Conservation (phyloP, 1,140 invertebrate genomes). For the Drosophila pectinifera region DNA sequence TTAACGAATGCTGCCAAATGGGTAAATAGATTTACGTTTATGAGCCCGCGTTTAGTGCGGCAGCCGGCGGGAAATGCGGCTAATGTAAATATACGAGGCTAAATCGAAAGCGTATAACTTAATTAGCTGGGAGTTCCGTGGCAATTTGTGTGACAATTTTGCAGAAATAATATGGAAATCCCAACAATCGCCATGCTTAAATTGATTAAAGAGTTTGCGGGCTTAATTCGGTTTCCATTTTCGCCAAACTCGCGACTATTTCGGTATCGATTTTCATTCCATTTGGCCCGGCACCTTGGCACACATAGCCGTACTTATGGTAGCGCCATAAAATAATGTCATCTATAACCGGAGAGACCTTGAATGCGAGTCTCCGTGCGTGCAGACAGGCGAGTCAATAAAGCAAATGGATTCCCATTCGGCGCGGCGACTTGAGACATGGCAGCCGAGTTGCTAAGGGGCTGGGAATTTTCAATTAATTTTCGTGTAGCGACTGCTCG, state of each 20-base stretch:
- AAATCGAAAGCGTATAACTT: constrained; percentile 22
- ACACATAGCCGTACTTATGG: constrained; percentile 51
- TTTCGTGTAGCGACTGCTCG: constrained; percentile 45
- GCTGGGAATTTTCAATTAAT: constrained; percentile 76
- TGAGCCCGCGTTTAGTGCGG: constrained; percentile 36
- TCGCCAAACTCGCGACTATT: background rate
- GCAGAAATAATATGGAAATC: background rate
- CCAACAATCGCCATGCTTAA: background rate
- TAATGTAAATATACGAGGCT: constrained; percentile 1
- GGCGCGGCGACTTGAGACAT: constrained; percentile 13
- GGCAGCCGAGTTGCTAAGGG: constrained; percentile 2
- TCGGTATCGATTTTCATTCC: constrained; percentile 63
- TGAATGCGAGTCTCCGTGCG: constrained; percentile 58
- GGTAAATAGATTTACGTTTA: constrained; percentile 67
- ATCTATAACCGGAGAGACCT: constrained; percentile 64
- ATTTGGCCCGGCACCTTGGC: constrained; percentile 59
- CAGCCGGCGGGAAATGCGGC: constrained; percentile 6
- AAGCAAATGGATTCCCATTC: constrained; percentile 62
- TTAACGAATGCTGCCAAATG: constrained; percentile 57
- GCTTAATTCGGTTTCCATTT: background rate
- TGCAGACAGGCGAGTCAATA: constrained; percentile 77
- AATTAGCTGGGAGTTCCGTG: constrained; percentile 19
- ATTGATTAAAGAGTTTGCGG: constrained; percentile 5
- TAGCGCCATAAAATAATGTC: constrained; percentile 61
- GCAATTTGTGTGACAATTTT: background rate